A percentile compares a stretch with the other conserved stretches of the same genome.
Conservation (phyloP, 92 coral and sea anemone species). For the Chrysogorgia sp. region DNA sequence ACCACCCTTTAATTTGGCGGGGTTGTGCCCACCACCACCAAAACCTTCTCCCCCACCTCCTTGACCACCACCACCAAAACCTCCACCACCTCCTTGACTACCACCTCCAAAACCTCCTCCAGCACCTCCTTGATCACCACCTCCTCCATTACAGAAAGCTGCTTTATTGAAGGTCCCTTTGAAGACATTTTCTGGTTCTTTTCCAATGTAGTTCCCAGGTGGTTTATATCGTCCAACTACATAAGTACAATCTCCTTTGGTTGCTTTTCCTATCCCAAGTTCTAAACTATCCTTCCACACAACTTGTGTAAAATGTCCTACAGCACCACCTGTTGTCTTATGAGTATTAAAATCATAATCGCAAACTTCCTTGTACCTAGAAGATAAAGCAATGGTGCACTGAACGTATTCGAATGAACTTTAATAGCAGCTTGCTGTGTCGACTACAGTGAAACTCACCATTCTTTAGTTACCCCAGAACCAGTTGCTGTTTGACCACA, state of each 20-base stretch:
- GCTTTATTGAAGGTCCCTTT: constrained; percentile 51
- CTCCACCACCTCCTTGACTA: neutral
- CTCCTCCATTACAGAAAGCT: constrained; percentile 8
- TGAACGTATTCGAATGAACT: neutral
- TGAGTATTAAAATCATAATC: constrained; percentile 56
- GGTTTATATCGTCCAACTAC: constrained; percentile 89
- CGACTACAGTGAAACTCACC: constrained; percentile 8
- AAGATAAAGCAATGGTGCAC: neutral
- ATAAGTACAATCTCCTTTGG: constrained; percentile 70
- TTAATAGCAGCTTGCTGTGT: neutral
- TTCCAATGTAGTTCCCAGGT: constrained; percentile 66
- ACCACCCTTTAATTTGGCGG: constrained; percentile 14
- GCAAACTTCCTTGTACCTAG: constrained; percentile 41
- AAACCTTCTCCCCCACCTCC: neutral
- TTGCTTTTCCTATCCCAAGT: constrained; percentile 86
- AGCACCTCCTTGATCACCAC: neutral
- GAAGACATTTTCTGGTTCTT: constrained; percentile 67
- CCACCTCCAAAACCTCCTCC: constrained; percentile 15
- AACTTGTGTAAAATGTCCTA: constrained; percentile 73
- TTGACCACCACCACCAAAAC: neutral
- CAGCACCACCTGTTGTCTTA: neutral
- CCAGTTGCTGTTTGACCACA: constrained; percentile 30
- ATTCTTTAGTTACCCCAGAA: constrained; percentile 7
- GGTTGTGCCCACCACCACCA: neutral
- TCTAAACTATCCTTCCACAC: constrained; percentile 81